Conservation (phyloP, 2,113 vertebrate species). For the Accipiter virgatus region DNA sequence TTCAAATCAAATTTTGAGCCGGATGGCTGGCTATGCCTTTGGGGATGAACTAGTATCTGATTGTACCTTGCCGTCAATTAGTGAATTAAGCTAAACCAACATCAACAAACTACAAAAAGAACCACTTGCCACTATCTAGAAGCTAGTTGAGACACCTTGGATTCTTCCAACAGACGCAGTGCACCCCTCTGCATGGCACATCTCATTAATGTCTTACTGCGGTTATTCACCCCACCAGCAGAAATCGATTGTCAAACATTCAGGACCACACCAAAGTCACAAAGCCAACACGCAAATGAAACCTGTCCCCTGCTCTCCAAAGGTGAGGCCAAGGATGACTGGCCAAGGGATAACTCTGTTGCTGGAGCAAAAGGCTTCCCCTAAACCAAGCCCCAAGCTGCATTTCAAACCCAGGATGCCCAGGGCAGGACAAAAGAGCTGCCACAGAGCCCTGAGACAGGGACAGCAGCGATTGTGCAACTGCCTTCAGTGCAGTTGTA, state of each 20-base stretch:
- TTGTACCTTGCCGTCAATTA: not conserved
- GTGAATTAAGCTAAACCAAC: not conserved
- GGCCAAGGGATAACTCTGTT: not conserved
- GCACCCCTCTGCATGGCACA: not conserved
- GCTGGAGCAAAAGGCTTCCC: not conserved
- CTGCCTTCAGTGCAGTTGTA: not conserved
- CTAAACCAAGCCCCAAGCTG: not conserved
- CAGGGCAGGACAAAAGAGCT: not conserved
- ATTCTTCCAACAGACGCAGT: not conserved
- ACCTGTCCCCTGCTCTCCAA: not conserved
- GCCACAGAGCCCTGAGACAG: accelerated
- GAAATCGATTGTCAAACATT: not conserved
- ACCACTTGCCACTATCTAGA: not conserved
- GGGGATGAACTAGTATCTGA: not conserved
- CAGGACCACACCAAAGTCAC: not conserved
- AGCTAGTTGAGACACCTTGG: not conserved
- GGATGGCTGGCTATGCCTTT: not conserved
- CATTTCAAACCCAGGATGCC: not conserved
- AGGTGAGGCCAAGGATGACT: not conserved
- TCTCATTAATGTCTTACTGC: accelerated
- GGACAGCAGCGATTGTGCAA: slow-evolving; percentile 10
- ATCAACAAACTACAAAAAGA: not conserved
- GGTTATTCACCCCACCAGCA: not conserved
- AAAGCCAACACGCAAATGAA: accelerated
- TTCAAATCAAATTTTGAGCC: not conserved